Evolutionary conservation across 2,888 invertebrate species (phyloP), one percentile per base, ranked within the genome.

Genomic region (Agriopis aurantiaria): DNA sequence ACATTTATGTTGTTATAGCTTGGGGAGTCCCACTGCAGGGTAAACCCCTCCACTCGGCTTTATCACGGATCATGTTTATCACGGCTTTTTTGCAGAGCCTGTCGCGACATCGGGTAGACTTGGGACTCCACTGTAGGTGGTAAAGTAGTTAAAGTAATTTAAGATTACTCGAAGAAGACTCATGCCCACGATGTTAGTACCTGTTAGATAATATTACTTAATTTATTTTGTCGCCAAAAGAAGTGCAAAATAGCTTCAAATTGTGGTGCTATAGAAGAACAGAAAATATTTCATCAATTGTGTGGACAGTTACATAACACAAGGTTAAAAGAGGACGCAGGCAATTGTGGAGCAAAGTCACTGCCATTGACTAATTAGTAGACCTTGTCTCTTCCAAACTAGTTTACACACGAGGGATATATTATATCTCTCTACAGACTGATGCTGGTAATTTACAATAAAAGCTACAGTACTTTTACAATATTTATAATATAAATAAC

Each of bases 331-430:
- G 65, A 67, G 68, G 60, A 65, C 71, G 68, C 58, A 67, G 51
- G 63, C 72, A 75, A 72, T 69, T 76, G 76, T 71, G 66, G 76
- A 76, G 75, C 83, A 83, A 85, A 80, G 84, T 84, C 84, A 85
- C 69, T 84, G 85, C 82, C 83, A 85, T 85, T 83, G 81, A 80
- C 83, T 81, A 81, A 82, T 85, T 83, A 85, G 45, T 49, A 52
- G 72, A 64, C 75, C 77, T 74, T 70, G 74, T 62, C 70, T 63
- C 56, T 64, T 58, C 23, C 53, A 55, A 68, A 65, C 52, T 40
- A 62, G 56, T 61, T 51, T 17, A 53, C 49, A 45, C 49, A 51
- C 46, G 51, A 52, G 51, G 4, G 59, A 59, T 7, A 6, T 48
- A 40, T 12, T 33, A 23, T 23, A 23, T 48, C n/a, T 23, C 33